Evolutionary conservation across 1,140 invertebrate genomes (phyloP), one percentile per base, ranked within the genome.

Genomic region (Alviniconcha marisindica): DNA sequence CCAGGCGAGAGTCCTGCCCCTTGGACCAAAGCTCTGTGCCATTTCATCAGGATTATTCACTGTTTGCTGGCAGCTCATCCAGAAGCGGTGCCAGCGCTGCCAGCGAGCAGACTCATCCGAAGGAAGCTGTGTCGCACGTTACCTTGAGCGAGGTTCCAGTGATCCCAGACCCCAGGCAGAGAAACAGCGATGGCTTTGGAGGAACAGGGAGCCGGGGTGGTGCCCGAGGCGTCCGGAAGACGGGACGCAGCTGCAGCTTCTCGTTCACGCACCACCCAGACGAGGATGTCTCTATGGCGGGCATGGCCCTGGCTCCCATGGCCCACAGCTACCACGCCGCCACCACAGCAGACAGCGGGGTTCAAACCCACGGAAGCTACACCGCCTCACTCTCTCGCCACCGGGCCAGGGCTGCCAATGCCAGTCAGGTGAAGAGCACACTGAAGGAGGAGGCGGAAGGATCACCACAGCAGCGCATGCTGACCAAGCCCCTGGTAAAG

Each of bases 181-280:
- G 77, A 38, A 7, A 60, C 51, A 38, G 51, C 77, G 38, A 78
- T 10, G 48, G 51, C 28, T n/a, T 18, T 15, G 73, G 33, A 38
- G 38, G 42, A 36, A 28, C 15, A 33, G 33, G 44, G 31, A 78
- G n/a, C 14, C 18, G 51, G 14, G 31, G 31, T 44, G 51, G 48
- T 28, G 10, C 1, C 24, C 56, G 60, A n/a, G 56, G 54, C 38
- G 60, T 10, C n/a, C 56, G 78, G 10, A 54, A 69, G 60, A 54
- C 78, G 14, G 78, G 78, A 1, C 78, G 78, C n/a, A 80, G 78
- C 60, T 80, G 78, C 40, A 80, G 78, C 38, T 80, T 80, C 38
- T 80, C 78, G 2, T 42, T 60, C 36, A 28, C 56, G 21, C 56
- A 38, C 0, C 14, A n/a, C 28, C 24, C 78, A 0, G 78, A 80